Percentiles rank a stretch among this genome's conserved stretches.
Conservation (phyloP, 2,888 invertebrate species). For the Lasius platythorax region DNA sequence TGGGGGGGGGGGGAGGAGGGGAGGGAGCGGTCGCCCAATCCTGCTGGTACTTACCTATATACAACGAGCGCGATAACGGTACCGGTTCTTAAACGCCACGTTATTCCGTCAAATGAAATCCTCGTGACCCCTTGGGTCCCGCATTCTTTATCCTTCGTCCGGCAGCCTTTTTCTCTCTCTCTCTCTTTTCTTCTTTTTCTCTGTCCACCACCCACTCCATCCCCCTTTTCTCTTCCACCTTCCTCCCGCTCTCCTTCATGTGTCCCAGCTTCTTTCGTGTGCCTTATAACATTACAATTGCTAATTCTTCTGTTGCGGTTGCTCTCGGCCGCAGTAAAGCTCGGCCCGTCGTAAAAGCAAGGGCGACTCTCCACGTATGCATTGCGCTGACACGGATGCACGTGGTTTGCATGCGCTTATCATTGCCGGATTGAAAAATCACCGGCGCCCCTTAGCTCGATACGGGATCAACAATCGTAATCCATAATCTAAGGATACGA, state of each 20-base stretch:
- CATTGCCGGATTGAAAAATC: conserved; percentile 62
- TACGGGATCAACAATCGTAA: neutral
- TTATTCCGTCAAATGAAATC: conserved; percentile 85
- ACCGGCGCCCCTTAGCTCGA: conserved; percentile 19
- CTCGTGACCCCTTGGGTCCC: conserved; percentile 81
- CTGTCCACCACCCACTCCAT: conserved; percentile 49
- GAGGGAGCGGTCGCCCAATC: conserved; percentile 70
- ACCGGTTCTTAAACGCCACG: conserved; percentile 84
- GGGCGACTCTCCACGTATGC: conserved; percentile 75
- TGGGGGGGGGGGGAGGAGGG: conserved; percentile 70
- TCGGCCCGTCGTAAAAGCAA: conserved; percentile 83
- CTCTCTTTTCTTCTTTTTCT: conserved; percentile 32
- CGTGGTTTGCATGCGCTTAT: conserved; percentile 64
- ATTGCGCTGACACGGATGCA: conserved; percentile 64
- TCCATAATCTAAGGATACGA: neutral
- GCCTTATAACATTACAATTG: conserved; percentile 85
- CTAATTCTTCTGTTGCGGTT: conserved; percentile 83
- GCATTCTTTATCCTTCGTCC: conserved; percentile 77
- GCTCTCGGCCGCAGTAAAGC: conserved; percentile 80
- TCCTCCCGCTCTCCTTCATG: conserved; percentile 9
- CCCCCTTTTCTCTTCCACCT: conserved; percentile 27
- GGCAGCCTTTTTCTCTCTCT: conserved; percentile 55
- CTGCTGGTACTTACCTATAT: conserved; percentile 75
- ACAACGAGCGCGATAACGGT: conserved; percentile 82
- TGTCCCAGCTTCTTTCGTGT: conserved; percentile 58